Conservation (phyloP, 2,113 vertebrate genomes). For the Mellivora capensis region DNA sequence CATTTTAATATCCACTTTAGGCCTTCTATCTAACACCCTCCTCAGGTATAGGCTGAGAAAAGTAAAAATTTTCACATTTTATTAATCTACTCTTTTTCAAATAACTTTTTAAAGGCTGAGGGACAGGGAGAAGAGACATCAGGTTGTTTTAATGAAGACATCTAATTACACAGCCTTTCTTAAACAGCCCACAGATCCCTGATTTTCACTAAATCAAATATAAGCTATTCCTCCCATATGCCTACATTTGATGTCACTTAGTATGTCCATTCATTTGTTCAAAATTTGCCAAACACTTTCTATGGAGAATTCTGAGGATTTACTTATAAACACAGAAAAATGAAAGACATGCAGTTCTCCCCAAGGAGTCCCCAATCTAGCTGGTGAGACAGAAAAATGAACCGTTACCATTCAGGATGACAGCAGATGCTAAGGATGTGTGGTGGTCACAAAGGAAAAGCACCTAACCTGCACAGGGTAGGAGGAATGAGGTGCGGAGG, state of each 20-base stretch:
- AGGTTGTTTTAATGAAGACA: background rate
- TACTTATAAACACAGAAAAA: background rate
- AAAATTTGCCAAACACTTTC: background rate
- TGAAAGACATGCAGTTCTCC: background rate
- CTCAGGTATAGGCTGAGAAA: slow-evolving; percentile 22
- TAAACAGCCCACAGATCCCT: background rate
- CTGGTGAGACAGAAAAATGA: background rate
- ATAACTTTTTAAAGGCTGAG: background rate
- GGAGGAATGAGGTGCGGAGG: background rate
- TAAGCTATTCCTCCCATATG: background rate
- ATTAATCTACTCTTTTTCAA: slow-evolving; percentile 10
- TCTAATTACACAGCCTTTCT: background rate
- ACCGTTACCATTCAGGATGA: background rate
- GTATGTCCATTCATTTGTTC: background rate
- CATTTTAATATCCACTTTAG: slow-evolving; percentile 13
- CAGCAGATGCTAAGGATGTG: background rate
- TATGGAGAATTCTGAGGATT: background rate
- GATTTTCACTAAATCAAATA: background rate
- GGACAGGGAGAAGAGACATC: background rate
- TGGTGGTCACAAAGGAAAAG: background rate
- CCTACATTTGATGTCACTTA: background rate
- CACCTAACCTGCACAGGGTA: background rate
- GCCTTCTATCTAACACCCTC: slow-evolving; percentile 45
- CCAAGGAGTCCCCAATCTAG: background rate
- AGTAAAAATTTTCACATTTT: slow-evolving; percentile 30